phyloP scores from a whole-genome alignment of 1,140 invertebrate genomes.

The Anastrepha ludens region DNA sequence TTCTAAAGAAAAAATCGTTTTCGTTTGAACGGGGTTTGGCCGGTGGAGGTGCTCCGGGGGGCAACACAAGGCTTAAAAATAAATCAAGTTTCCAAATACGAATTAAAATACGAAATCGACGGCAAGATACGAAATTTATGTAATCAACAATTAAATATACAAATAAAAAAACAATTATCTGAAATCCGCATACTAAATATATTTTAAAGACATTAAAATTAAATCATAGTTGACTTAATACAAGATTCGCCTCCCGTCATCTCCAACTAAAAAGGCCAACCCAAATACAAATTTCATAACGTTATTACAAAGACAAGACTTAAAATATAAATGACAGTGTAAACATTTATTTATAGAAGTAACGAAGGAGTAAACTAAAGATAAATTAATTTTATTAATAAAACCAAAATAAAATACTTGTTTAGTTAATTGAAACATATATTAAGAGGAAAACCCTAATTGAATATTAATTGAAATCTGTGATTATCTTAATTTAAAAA shows the following conservation, averaged over 20 bases:
- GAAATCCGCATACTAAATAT: neutral
- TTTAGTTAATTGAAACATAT: neutral
- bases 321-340: neutral
- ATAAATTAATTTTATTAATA: neutral
- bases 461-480: slow-evolving; percentile 3
- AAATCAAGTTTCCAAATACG: neutral
- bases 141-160: neutral
- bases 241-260: slow-evolving; percentile 61
- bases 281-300: slow-evolving; percentile 26
- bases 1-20: slow-evolving; percentile 5
- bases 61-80: slow-evolving; percentile 30
- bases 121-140: neutral
- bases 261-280: slow-evolving; percentile 62
- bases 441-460: neutral
- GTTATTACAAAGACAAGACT: neutral
- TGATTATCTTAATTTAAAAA: slow-evolving; percentile 44
- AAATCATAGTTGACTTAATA: slow-evolving; percentile 60
- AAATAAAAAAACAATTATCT: neutral
- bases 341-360: neutral
- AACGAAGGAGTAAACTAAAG: neutral
- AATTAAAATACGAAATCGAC: neutral
- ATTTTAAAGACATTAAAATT: slow-evolving; percentile 61
- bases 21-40: slow-evolving; percentile 51
- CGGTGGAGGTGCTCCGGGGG: slow-evolving; percentile 55
- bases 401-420: neutral